Base-by-base conservation (phyloP, 2,113 vertebrate species). In the Synchiropus splendidus region DNA sequence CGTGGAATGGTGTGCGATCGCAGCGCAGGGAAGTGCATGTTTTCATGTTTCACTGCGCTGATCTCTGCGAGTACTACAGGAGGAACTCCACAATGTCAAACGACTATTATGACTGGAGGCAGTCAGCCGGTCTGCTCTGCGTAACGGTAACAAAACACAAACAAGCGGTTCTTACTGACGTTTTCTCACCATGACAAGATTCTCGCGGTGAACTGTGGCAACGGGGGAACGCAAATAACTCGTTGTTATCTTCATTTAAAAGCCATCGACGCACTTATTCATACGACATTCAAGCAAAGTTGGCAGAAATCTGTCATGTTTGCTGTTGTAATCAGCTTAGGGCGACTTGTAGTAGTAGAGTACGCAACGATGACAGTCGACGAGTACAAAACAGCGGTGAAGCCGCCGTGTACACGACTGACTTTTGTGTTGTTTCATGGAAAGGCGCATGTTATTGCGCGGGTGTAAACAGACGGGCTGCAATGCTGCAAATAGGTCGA, bases 51-150 rank as follows among this genome's bases (percentile, higher is more conserved):
- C 54, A 58, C 15, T 48, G 38, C 68, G 59, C 70, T 57, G 61
- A 51, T 68, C 44, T 54, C 9, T 54, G 61, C 40, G 66, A 64
- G 69, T 79, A 79, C 64, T 70, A 77, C 64, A 59, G 61, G 50
- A 59, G 49, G 55, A 50, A 51, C 63, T 56, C 38, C 72, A 72
- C 74, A 82, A 79, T 82, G 81, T 80, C 81, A 83, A 61, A 61
- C 62, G 58, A 74, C 70, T 70, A 56, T 72, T 64, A 55, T 54
- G 75, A 80, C 54, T 74, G 15, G 51, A 66, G 70, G 68, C 66
- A 44, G 57, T 59, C 60, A 39, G 51, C 36, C 63, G 39, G 40
- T 58, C 57, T 53, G 64, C 56, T 39, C 21, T 42, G 65, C 54
- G 54, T 12, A 8, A 27, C 58, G 42, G 48, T 36, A 46, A 56